A percentile compares a stretch with the other conserved stretches of the same genome.
Conservation (phyloP, 2,797 vertebrate genomes). For the Antennarius maculatus region DNA sequence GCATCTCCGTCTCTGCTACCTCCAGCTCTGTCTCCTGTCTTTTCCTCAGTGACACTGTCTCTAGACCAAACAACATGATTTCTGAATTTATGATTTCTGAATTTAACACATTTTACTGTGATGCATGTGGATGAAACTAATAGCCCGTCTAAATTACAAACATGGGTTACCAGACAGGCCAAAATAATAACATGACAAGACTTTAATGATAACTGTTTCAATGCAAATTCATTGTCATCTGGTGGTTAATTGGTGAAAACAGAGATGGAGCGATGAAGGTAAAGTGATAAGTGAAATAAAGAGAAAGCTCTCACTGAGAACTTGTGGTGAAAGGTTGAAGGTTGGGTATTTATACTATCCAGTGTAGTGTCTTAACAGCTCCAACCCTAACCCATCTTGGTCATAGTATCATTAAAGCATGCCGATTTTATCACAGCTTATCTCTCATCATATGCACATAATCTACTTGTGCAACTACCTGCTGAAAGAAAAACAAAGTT, state of each 20-base stretch:
- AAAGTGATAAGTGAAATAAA: neutral
- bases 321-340: neutral
- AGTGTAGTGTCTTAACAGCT: neutral
- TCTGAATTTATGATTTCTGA: too few species aligned
- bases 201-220: constrained; percentile 31
- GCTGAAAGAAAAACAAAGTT: too few species aligned
- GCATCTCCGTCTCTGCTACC: too few species aligned
- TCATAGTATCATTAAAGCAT: neutral
- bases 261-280: neutral
- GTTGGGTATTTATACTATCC: neutral
- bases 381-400: neutral
- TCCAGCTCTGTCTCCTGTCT: too few species aligned
- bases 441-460: too few species aligned
- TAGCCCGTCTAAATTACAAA: constrained; percentile 15
- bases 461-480: too few species aligned
- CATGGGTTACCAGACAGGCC: constrained; percentile 13
- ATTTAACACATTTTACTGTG: neutral
- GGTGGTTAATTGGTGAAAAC: constrained; percentile 46
- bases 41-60: too few species aligned
- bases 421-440: too few species aligned
- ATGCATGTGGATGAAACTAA: constrained; percentile 13
- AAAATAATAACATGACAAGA: constrained; percentile 31
- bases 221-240: constrained; percentile 38
- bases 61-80: too few species aligned
- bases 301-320: too few species aligned